Percentiles rank a stretch among this genome's conserved stretches.
phyloP scores from a whole-genome alignment of 2,888 invertebrate genomes.

The Epicampocera succincta region DNA sequence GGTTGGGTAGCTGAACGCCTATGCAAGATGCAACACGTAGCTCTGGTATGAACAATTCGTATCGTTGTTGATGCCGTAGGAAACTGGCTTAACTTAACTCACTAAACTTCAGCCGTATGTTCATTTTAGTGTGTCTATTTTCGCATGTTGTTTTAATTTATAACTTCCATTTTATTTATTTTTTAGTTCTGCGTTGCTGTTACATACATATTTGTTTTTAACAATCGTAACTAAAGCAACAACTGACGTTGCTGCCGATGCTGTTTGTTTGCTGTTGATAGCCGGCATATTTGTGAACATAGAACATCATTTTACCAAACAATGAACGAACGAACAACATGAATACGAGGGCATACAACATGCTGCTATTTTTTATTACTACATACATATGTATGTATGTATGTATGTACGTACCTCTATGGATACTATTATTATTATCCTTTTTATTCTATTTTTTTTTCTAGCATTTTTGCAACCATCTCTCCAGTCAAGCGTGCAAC shows the following conservation, averaged over 20 bases:
- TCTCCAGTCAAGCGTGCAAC: constrained; percentile 71
- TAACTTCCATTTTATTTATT: constrained; percentile 24
- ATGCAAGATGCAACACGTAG: constrained; percentile 64
- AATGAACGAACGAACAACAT: constrained; percentile 12
- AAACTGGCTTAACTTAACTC: constrained; percentile 50
- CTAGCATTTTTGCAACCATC: constrained; percentile 47
- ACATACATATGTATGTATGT: neutral
- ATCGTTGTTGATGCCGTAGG: constrained; percentile 13
- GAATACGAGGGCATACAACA: constrained; percentile 30
- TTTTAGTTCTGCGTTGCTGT: constrained; percentile 19
- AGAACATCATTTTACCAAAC: constrained; percentile 47
- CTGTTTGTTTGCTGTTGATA: constrained; percentile 54
- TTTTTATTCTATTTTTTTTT: neutral
- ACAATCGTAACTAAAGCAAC: constrained; percentile 26
- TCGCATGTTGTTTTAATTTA: constrained; percentile 51
- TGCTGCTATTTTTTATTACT: constrained; percentile 44
- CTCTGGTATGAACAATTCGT: constrained; percentile 4
- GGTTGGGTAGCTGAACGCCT: neutral
- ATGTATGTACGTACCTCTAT: too few species aligned
- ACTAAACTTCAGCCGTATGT: constrained; percentile 55
- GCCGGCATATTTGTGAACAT: constrained; percentile 65
- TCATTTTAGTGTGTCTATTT: constrained; percentile 51
- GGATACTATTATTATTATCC: neutral
- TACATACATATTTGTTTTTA: constrained; percentile 49
- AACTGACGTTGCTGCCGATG: constrained; percentile 30